Conservation (phyloP, 2,888 invertebrate genomes). For the Lissonota sp. region DNA sequence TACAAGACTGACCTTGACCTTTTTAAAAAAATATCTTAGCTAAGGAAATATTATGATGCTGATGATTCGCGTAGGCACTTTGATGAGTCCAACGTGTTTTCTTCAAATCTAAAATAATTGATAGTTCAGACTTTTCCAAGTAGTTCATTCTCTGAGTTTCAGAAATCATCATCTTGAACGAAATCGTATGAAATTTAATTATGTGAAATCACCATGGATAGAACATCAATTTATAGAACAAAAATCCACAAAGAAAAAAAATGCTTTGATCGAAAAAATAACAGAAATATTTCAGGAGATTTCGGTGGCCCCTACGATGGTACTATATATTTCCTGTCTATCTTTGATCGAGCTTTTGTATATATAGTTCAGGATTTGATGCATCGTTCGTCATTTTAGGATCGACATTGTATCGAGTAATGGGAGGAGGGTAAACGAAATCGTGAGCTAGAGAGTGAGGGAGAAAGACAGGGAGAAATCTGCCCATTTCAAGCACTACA, state of each 20-base stretch:
- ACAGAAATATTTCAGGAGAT: not conserved
- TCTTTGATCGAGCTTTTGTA: constrained; percentile 42
- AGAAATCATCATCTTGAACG: no score
- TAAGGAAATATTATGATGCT: no score
- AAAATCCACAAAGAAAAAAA: constrained; percentile 1
- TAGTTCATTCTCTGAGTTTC: no score
- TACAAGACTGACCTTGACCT: no score
- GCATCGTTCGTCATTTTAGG: constrained; percentile 54
- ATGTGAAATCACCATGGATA: not conserved
- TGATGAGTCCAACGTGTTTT: no score
- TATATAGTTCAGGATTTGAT: constrained; percentile 38
- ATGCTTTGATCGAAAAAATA: not conserved
- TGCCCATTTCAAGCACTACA: constrained; percentile 35
- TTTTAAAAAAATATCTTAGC: no score
- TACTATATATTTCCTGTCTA: constrained; percentile 11
- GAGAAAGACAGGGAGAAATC: constrained; percentile 17
- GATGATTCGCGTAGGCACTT: no score
- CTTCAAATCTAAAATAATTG: no score
- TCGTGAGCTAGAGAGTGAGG: not conserved
- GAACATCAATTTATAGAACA: not conserved
- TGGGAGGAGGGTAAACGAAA: not conserved
- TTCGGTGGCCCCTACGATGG: not conserved
- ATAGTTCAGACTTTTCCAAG: no score
- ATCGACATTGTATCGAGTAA: constrained; percentile 9
- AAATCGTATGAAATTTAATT: not conserved